Percentiles rank a stretch among this genome's conserved stretches.
Evolutionary conservation across 2,797 vertebrate species (phyloP).

Genomic region (Platyrinchus mystaceus): DNA sequence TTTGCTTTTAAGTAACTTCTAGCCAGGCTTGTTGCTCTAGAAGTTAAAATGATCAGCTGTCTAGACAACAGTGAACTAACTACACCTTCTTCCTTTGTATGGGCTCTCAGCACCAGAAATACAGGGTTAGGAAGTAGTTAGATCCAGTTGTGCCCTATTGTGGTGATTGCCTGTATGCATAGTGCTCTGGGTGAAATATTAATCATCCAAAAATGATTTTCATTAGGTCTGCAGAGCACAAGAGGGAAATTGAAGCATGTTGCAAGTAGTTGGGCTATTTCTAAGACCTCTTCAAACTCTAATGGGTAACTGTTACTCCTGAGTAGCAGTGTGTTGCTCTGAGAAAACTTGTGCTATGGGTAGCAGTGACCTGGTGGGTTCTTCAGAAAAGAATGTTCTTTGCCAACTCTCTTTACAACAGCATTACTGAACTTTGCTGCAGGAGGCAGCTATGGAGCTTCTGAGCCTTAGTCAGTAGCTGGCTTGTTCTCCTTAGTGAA

Average conservation of each 20-base stretch:
- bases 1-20: constrained; percentile 64
- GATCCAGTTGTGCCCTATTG: not conserved
- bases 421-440: rapidly evolving
- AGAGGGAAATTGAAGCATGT: not conserved
- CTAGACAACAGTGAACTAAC: constrained; percentile 49
- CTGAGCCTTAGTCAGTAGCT: not conserved
- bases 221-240: not conserved
- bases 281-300: not conserved
- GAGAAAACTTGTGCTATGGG: rapidly evolving
- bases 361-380: not conserved
- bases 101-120: not conserved
- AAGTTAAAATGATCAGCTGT: constrained; percentile 51
- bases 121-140: not conserved
- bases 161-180: not conserved
- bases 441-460: not conserved
- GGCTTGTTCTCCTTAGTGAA: not conserved
- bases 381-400: rapidly evolving
- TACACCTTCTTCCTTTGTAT: constrained; percentile 36
- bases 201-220: not conserved
- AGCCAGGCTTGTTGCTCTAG: constrained; percentile 60
- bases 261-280: not conserved
- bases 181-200: not conserved
- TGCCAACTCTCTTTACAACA: rapidly evolving
- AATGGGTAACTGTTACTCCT: not conserved
- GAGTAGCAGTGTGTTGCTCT: rapidly evolving